Evolutionary conservation across 2,113 vertebrate species (phyloP).

Genomic region (Puma concolor): DNA sequence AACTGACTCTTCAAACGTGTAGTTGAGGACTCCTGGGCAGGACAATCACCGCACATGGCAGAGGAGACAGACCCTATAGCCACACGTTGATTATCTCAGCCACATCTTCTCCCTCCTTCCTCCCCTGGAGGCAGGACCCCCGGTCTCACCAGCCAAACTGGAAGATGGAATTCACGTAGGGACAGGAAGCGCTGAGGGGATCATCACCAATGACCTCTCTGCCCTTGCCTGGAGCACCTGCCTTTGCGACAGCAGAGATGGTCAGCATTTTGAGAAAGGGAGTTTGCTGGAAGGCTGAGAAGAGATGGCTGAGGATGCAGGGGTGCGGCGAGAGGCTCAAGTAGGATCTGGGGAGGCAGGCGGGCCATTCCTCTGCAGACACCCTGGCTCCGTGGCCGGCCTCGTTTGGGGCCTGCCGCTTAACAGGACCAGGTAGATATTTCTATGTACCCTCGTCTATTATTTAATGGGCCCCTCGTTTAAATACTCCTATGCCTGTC

Average conservation of each 20-base stretch:
- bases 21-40: background rate
- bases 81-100: too few relatives aligned
- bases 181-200: fast-evolving
- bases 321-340: background rate
- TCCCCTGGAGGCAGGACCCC: background rate
- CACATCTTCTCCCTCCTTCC: background rate
- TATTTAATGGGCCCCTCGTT: conserved; percentile 47
- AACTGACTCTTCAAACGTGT: background rate
- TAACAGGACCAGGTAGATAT: conserved; percentile 25
- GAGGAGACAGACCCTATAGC: background rate
- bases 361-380: background rate
- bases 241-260: background rate
- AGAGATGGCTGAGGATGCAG: too few relatives aligned
- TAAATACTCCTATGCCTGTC: conserved; percentile 64
- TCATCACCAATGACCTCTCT: background rate
- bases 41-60: background rate
- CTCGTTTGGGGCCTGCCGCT: background rate
- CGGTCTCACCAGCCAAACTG: background rate
- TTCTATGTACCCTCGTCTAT: conserved; percentile 66
- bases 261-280: background rate
- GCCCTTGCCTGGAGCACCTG: background rate
- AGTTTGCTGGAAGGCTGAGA: background rate
- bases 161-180: background rate
- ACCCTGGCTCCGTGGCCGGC: conserved; percentile 26
- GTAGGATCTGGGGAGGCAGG: background rate